Evolutionary conservation across 2,113 vertebrate species (phyloP).

Genomic region (Atherinomorus stipes): DNA sequence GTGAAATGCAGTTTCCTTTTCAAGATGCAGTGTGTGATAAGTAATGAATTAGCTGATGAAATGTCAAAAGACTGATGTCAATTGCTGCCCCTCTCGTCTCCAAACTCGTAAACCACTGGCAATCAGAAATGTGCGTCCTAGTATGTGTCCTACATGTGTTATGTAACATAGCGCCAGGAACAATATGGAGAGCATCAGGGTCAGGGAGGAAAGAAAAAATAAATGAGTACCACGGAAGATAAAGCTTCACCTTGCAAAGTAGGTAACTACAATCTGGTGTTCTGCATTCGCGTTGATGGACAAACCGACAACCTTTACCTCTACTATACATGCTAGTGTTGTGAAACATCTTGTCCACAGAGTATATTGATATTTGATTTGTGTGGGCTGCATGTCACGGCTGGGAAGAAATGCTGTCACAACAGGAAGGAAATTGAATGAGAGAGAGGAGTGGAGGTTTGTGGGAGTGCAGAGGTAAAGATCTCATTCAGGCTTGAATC

Average conservation of each 20-base stretch:
- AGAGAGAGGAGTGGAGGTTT: slow-evolving; percentile 23
- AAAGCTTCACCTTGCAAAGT: slow-evolving; percentile 36
- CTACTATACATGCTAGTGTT: slow-evolving; percentile 11
- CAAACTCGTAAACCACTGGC: slow-evolving; percentile 25
- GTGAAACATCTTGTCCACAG: slow-evolving; percentile 8
- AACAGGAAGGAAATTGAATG: slow-evolving; percentile 27
- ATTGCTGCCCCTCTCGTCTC: slow-evolving; percentile 50
- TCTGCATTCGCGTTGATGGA: slow-evolving; percentile 35
- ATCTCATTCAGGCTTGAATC: slow-evolving; percentile 22
- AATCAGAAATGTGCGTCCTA: background rate
- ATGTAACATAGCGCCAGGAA: background rate
- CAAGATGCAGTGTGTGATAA: slow-evolving; percentile 54
- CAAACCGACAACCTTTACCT: slow-evolving; percentile 15
- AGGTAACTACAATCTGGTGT: slow-evolving; percentile 18
- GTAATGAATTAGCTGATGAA: slow-evolving; percentile 71
- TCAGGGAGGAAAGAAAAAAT: slow-evolving; percentile 26
- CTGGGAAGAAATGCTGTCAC: slow-evolving; percentile 35
- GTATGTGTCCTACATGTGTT: background rate
- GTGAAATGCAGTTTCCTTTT: slow-evolving; percentile 60
- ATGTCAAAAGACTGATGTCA: slow-evolving; percentile 51
- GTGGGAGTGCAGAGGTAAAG: slow-evolving; percentile 12
- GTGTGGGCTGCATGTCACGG: slow-evolving; percentile 42
- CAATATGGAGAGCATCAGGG: slow-evolving; percentile 11
- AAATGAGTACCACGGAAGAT: slow-evolving; percentile 20
- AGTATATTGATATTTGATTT: slow-evolving; percentile 46